Percentiles rank a stretch among this genome's conserved stretches.
phyloP scores from a whole-genome alignment of 2,888 invertebrate genomes.

The Disparrhopalites patrizii region DNA sequence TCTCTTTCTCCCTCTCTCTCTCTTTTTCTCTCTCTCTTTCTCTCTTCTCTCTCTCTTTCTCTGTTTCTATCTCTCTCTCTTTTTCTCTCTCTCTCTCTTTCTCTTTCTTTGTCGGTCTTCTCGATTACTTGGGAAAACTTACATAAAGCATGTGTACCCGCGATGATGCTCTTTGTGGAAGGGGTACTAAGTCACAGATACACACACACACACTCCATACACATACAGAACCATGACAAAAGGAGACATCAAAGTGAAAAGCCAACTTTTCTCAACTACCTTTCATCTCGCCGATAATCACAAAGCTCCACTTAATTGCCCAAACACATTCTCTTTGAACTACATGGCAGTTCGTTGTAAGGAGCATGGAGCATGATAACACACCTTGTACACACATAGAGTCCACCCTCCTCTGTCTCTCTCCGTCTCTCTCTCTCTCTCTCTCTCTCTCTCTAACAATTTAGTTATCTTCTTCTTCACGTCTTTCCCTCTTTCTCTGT shows the following conservation, averaged over 20 bases:
- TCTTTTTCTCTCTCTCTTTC: not conserved
- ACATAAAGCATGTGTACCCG: not conserved
- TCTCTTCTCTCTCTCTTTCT: constrained; percentile 18
- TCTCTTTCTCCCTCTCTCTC: not conserved
- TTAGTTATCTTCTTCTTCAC: too few species aligned
- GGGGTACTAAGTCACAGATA: not conserved
- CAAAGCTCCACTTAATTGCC: constrained; percentile 41
- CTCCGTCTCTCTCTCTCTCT: not conserved
- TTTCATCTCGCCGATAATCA: constrained; percentile 38
- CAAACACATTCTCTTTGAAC: constrained; percentile 23
- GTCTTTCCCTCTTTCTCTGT: too few species aligned
- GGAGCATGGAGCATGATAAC: not conserved
- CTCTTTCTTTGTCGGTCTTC: constrained; percentile 22
- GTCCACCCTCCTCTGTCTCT: not conserved
- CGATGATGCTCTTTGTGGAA: not conserved
- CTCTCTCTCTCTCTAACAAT: too few species aligned
- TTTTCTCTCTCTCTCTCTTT: constrained; percentile 2
- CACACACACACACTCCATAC: not conserved
- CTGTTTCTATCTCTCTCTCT: constrained; percentile 15
- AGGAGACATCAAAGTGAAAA: constrained; percentile 37
- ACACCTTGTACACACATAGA: too few species aligned
- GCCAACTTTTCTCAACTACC: constrained; percentile 30
- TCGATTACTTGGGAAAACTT: constrained; percentile 15
- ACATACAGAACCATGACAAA: constrained; percentile 22
- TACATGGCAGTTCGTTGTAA: constrained; percentile 7